Evolutionary conservation across 1,140 invertebrate species (phyloP), one percentile per base, ranked within the genome.

Genomic region (Orchestia grillus): DNA sequence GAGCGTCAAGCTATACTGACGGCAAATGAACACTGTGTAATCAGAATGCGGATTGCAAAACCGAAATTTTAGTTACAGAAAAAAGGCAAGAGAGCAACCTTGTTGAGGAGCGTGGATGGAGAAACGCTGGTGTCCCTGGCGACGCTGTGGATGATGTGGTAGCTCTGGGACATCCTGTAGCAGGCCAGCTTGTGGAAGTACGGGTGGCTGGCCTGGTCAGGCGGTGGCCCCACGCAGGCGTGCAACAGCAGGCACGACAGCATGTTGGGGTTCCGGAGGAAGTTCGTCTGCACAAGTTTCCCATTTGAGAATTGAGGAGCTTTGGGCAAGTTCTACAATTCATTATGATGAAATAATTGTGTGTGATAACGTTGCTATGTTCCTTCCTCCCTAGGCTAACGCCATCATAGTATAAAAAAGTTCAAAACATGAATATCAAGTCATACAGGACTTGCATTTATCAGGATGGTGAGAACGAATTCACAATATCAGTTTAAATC

Each of bases 131-230:
- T 87, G 92, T 94, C 92, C 44, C 95, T 96, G 62, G 96, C 96
- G 95, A 97, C 91, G 62, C 96, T 95, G 53, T 96, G 45, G 6
- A 97, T 90, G 41, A 96, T 95, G 95, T 97, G 96, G 45, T 95
- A 95, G 90, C 96, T 95, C 95, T 97, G 96, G 62, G 96, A 97
- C 40, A 97, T 57, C 87, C 96, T 96, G 95, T 97, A 96, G 53
- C 95, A 96, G 40, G 96, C 96, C 16, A 96, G 91, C 43, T 95
- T 96, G 42, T 96, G 92, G 95, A 95, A 96, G 45, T 96, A 95
- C 23, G 96, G 62, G 44, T 96, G 96, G 40, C 96, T 92, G n/a
- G 95, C 41, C 91, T 43, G 53, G 95, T 96, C 44, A 77, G 62
- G 87, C 77, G 92, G 23, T 4, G 92, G n/a, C 44, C 87, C 62